Evolutionary conservation across 2,888 invertebrate species (phyloP), one percentile per base, ranked within the genome.

Genomic region (Lepas anatifera): DNA sequence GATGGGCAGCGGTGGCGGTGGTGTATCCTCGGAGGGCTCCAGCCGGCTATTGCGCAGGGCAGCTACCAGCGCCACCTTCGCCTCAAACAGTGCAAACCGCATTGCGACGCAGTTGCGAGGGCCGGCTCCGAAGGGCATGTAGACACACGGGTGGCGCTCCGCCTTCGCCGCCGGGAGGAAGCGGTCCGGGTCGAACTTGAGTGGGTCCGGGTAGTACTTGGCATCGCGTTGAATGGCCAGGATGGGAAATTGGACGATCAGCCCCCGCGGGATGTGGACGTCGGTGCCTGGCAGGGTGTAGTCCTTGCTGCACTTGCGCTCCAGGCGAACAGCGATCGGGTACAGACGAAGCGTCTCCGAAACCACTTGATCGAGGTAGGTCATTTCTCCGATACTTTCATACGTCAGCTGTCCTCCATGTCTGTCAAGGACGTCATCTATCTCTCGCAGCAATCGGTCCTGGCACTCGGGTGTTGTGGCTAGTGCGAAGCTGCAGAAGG

Each of bases 161-260:
- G 69, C 69, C 39, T 73, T 72, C 69, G 72, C 73, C 46, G 73
- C 74, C n/a, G 72, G 70, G 16, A 73, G 75, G 77, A 84, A 84
- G 73, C 84, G 78, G 46, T 83, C 81, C 2, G 84, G 83, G 70
- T 82, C 79, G 75, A 83, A 84, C 46, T 81, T 80, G 1, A 85
- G 81, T 0, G 88, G 87, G 16, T 87, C 81, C 0, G 85, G 84
- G 74, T 84, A 87, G 75, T 84, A 80, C 2, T 83, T 81, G 0
- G 85, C 82, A 75, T 86, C 86, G 77, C 83, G 84, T 73, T 87
- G 87, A 73, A 87, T 83, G 32, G 84, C 83, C 73, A 83, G 81
- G 10, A 82, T 80, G 16, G 86, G 85, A 64, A 85, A 77, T 25
- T 80, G 75, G 0, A 81, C 82, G 0, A 63, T 67, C 10, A 83